Evolutionary conservation across 2,888 invertebrate species (phyloP).

Genomic region (Acleris emargana): DNA sequence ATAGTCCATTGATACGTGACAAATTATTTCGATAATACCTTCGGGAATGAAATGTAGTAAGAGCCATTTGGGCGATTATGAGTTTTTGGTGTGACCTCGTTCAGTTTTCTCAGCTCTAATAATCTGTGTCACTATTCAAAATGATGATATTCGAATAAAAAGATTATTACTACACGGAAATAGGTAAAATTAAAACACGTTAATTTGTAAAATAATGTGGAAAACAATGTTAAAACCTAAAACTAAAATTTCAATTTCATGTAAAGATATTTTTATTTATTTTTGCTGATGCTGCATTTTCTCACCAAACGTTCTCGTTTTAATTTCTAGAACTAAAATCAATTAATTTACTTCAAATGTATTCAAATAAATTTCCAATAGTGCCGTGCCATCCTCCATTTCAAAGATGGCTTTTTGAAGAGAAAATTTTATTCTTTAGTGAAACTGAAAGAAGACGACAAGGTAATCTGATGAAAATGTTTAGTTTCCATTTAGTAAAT

Average conservation of each 20-base stretch:
- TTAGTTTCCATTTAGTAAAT: no score
- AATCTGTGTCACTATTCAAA: not conserved
- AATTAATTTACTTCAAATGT: no score
- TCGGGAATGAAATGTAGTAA: not conserved
- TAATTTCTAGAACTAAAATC: no score
- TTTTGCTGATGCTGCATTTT: not conserved
- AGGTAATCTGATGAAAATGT: no score
- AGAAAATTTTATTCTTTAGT: no score
- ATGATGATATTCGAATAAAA: not conserved
- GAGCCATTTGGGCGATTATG: not conserved
- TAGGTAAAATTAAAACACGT: not conserved
- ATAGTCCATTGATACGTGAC: no score
- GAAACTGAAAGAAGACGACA: no score
- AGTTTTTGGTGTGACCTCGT: not conserved
- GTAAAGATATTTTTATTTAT: not conserved
- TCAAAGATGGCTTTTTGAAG: no score
- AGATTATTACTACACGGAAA: not conserved
- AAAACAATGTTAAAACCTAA: not conserved
- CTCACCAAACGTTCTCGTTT: not conserved
- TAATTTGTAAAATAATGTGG: not conserved
- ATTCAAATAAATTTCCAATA: no score
- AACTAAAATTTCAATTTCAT: not conserved
- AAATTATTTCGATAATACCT: not conserved
- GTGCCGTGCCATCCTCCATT: no score
- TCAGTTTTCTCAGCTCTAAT: not conserved